phyloP scores from a whole-genome alignment of 2,797 vertebrate genomes.

The Clarias pachynema region DNA sequence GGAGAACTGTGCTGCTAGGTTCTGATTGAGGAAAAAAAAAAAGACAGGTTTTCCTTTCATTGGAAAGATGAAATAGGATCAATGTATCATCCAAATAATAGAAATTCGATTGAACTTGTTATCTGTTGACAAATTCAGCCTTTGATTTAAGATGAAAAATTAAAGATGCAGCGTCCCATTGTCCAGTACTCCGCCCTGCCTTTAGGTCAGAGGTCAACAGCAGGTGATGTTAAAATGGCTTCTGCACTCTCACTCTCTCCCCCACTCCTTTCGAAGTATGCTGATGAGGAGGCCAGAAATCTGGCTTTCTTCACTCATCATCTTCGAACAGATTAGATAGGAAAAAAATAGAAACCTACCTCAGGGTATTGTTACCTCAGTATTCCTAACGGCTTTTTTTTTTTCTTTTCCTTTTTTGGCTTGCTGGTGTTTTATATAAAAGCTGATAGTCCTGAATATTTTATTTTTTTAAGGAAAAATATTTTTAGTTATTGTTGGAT shows the following conservation, averaged over 20 bases:
- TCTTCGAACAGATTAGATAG: conserved; percentile 80
- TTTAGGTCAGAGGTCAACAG: conserved; percentile 65
- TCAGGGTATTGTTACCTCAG: conserved; percentile 97
- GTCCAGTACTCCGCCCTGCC: conserved; percentile 53
- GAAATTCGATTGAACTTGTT: background rate
- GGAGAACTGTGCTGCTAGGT: background rate
- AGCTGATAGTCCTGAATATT: conserved; percentile 96
- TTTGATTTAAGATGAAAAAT: background rate
- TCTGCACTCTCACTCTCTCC: conserved; percentile 67
- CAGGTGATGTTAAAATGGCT: conserved; percentile 64
- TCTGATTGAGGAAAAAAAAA: background rate
- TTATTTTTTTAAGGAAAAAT: conserved; percentile 96
- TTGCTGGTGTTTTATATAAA: conserved; percentile 98
- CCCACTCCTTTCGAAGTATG: conserved; percentile 71
- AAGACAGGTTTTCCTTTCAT: background rate
- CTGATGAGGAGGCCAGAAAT: conserved; percentile 70
- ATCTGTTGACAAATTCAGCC: background rate
- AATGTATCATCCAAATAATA: background rate
- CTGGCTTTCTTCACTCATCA: conserved; percentile 69
- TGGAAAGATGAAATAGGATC: background rate
- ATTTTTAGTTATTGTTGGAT: conserved; percentile 80
- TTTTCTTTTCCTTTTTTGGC: conserved; percentile 71
- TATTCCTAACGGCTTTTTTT: conserved; percentile 78
- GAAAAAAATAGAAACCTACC: conserved; percentile 83
- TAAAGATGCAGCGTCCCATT: background rate